Conservation (phyloP, 1,140 invertebrate genomes). For the Procambarus virginalis region DNA sequence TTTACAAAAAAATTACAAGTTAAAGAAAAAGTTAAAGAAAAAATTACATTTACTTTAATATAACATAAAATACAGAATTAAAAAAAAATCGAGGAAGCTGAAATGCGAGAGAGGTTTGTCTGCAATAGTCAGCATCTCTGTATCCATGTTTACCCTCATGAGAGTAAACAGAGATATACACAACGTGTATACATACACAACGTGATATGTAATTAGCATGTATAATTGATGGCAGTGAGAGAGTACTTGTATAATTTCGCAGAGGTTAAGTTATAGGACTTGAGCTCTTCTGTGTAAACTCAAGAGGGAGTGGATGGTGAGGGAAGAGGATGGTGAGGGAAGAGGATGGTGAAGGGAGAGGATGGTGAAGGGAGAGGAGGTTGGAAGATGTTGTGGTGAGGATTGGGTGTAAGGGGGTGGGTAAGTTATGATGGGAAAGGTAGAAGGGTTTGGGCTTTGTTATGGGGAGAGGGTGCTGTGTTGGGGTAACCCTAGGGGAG, state of each 20-base stretch:
- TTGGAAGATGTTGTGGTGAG: no score
- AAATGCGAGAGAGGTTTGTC: background rate
- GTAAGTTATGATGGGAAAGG: no score
- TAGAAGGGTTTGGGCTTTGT: no score
- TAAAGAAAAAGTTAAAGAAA: background rate
- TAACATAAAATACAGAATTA: no score
- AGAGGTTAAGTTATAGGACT: no score
- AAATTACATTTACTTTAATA: background rate
- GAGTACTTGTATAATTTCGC: slow-evolving; percentile 14
- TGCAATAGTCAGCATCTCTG: background rate
- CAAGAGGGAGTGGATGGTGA: no score
- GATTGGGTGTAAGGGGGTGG: no score
- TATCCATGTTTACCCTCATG: no score
- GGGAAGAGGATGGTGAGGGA: background rate
- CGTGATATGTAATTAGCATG: slow-evolving; percentile 3
- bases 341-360: no score
- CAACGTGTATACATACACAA: background rate
- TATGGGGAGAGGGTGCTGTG: no score
- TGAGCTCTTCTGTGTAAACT: background rate
- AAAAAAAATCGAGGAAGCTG: background rate
- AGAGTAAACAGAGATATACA: background rate
- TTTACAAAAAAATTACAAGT: background rate
- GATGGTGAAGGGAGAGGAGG: no score
- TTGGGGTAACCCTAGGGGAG: no score
- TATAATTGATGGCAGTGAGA: slow-evolving; percentile 12